Evolutionary conservation across 2,797 vertebrate species (phyloP).

Genomic region (Notoglanidium macrostoma): DNA sequence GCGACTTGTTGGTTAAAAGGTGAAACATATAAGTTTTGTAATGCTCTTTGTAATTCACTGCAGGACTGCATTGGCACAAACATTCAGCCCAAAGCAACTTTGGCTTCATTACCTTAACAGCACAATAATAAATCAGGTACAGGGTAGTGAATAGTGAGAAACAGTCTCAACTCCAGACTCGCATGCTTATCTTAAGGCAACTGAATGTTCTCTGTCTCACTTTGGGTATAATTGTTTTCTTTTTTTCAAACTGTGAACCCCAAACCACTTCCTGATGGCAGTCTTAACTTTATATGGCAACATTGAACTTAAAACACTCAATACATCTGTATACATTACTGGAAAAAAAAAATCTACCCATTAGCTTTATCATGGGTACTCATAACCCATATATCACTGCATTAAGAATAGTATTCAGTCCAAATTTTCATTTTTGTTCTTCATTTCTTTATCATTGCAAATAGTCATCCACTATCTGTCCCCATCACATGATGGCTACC

Average conservation of each 20-base stretch:
- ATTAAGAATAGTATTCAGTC: not conserved
- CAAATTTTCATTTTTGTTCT: too few species aligned
- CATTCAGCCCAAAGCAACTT: not conserved
- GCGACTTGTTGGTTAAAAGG: slow-evolving; percentile 23
- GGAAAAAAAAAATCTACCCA: not conserved
- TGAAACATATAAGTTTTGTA: not conserved
- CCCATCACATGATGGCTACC: not conserved
- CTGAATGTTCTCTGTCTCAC: slow-evolving; percentile 7
- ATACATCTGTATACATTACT: not conserved
- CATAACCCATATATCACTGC: not conserved
- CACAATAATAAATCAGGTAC: not conserved
- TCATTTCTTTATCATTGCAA: not conserved
- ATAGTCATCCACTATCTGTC: not conserved
- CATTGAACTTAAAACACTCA: not conserved
- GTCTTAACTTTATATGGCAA: not conserved
- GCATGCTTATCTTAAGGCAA: not conserved
- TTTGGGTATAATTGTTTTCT: not conserved
- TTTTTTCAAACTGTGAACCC: not conserved
- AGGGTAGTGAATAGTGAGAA: not conserved
- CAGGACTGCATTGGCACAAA: not conserved
- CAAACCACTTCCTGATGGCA: slow-evolving; percentile 34
- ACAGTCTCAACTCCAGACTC: not conserved
- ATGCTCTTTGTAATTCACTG: not conserved
- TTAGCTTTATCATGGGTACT: not conserved
- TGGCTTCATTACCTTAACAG: not conserved